A percentile compares a stretch with the other conserved stretches of the same genome.
Conservation (phyloP, 2,888 invertebrate species). For the Tromatobia lineatoria region DNA sequence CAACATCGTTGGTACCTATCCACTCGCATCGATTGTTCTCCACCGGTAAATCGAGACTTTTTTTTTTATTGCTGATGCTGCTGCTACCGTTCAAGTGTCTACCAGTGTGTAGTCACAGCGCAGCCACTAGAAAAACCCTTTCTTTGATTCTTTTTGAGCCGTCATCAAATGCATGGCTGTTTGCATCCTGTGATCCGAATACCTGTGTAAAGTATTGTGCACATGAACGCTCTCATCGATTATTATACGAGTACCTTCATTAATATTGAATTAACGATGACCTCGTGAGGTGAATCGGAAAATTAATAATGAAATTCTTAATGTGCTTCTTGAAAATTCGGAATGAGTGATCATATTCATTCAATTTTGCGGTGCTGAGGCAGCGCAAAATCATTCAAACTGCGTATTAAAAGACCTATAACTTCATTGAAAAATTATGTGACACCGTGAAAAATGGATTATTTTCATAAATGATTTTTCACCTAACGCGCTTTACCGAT, state of each 20-base stretch:
- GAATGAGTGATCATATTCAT: background rate
- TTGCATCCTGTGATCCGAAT: constrained; percentile 32
- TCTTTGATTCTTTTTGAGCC: constrained; percentile 46
- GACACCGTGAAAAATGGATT: no score
- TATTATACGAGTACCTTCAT: background rate
- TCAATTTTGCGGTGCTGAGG: background rate
- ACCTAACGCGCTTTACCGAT: no score
- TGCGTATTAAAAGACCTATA: no score
- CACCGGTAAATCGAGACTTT: constrained; percentile 34
- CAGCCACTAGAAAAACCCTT: constrained; percentile 40
- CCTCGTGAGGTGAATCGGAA: background rate
- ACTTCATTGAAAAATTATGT: no score
- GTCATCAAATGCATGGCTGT: constrained; percentile 24
- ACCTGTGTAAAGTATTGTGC: constrained; percentile 5
- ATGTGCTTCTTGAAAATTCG: background rate
- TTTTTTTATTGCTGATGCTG: constrained; percentile 27
- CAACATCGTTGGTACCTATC: background rate
- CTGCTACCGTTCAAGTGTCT: constrained; percentile 15
- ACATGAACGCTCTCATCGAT: constrained; percentile 10
- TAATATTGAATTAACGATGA: background rate
- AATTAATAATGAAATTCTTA: background rate
- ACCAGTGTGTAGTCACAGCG: constrained; percentile 6
- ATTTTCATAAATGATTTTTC: no score
- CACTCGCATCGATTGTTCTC: constrained; percentile 49
- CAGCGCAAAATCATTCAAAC: no score